A percentile compares a stretch with the other conserved stretches of the same genome.
Conservation (phyloP, 92 coral and sea anemone species). For the Nematostella vectensis region DNA sequence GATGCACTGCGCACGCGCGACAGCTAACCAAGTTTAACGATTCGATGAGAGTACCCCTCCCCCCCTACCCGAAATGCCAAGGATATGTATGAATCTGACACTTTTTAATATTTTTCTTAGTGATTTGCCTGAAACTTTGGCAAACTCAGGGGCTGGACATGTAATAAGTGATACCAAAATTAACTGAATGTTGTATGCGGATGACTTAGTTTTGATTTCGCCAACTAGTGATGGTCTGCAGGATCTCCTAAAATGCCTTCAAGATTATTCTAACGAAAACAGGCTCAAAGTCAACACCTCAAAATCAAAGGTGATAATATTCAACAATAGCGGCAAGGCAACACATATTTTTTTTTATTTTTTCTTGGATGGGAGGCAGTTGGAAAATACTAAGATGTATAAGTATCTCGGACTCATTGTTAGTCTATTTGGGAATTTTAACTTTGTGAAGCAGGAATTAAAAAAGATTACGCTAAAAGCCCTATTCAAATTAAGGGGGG, state of each 20-base stretch:
- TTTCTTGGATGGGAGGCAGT: constrained; percentile 2
- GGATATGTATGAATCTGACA: no score
- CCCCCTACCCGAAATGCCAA: no score
- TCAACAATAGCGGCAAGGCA: constrained; percentile 17
- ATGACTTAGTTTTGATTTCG: constrained; percentile 7
- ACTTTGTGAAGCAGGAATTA: constrained; percentile 14
- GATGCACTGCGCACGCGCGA: no score
- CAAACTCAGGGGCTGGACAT: no score
- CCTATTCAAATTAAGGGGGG: constrained; percentile 8
- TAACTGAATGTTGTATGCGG: constrained; percentile 5
- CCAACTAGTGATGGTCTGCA: constrained; percentile 6
- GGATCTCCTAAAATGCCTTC: neutral
- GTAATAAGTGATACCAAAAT: neutral
- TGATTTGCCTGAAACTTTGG: no score
- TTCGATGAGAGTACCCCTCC: no score
- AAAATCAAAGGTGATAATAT: constrained; percentile 16
- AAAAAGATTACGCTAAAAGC: constrained; percentile 15
- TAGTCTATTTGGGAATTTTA: constrained; percentile 13
- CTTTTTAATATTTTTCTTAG: no score
- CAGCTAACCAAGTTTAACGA: no score
- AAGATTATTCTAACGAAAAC: neutral
- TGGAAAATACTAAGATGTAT: constrained; percentile 17
- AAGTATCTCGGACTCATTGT: constrained; percentile 23
- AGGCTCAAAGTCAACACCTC: constrained; percentile 1
- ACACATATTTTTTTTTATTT: constrained; percentile 8